Evolutionary conservation across 1,140 invertebrate genomes (phyloP).

Genomic region (Drosophila pseudoananassae): DNA sequence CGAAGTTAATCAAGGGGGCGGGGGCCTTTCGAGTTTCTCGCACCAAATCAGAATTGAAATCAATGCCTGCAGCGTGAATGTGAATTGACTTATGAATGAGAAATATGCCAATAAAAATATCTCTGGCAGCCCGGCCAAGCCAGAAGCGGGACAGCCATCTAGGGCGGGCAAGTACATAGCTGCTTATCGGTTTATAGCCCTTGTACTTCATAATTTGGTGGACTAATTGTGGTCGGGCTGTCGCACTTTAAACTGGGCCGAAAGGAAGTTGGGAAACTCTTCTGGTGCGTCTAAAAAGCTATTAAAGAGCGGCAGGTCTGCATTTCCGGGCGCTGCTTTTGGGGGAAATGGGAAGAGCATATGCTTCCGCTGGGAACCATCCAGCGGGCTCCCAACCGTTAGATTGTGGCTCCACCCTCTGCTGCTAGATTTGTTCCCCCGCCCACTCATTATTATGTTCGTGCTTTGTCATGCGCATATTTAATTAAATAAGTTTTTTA

Average conservation of each 20-base stretch:
- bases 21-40: constrained; percentile 16
- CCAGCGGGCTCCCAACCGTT: constrained; percentile 31
- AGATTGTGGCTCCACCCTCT: constrained; percentile 15
- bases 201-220: constrained; percentile 73
- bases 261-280: constrained; percentile 53
- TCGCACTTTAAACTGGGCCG: constrained; percentile 57
- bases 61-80: constrained; percentile 59
- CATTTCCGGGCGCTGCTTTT: constrained; percentile 63
- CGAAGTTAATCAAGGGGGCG: constrained; percentile 22
- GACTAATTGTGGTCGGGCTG: constrained; percentile 71
- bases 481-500: constrained; percentile 61
- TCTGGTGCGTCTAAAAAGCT: constrained; percentile 20
- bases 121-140: constrained; percentile 32
- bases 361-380: constrained; percentile 57
- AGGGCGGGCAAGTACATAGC: constrained; percentile 29
- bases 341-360: constrained; percentile 44
- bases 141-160: constrained; percentile 32
- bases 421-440: constrained; percentile 71
- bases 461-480: constrained; percentile 70
- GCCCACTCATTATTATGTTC: constrained; percentile 20
- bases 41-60: constrained; percentile 62
- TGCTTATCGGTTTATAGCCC: constrained; percentile 29
- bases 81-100: constrained; percentile 71
- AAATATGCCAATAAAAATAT: constrained; percentile 73
- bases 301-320: constrained; percentile 27